Evolutionary conservation across 2,113 vertebrate genomes (phyloP), one percentile per base, ranked within the genome.

Genomic region (Tricholaema leucomelas): DNA sequence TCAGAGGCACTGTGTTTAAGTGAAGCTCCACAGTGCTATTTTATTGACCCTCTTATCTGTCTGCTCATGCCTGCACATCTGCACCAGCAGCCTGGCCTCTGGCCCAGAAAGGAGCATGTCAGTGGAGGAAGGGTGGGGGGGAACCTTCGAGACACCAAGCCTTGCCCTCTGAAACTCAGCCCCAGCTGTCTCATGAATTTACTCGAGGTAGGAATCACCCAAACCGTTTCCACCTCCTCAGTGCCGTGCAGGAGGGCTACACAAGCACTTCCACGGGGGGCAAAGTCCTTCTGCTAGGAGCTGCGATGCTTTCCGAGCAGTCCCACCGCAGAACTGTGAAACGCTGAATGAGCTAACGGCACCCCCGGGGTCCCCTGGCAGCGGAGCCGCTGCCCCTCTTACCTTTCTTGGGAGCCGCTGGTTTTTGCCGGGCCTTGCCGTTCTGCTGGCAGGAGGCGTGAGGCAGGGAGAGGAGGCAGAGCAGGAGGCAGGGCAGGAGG

Each of bases 371-470:
- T 12, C 40, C 6, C 67, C 82, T 52, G 1, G 5, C n/a, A 2
- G 5, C 30, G 64, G 69, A 64, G 52, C 12, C 27, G 60, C 66
- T 8, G 1, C 31, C 2, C n/a, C 24, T 54, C 87, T 94, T 98
- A 99, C 99, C 98, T 98, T 98, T 99, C 95, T 97, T 99, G 91
- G 56, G 8, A 55, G 87, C 46, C 0, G 38, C 87, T 0, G 95
- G 21, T 78, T 97, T 97, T 87, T 73, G 96, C 66, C 96, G 97
- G 76, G 3, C 52, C 85, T 97, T 98, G 86, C 42, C 15, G 10
- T 94, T 87, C 7, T 98, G 91, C 94, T 99, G 98, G 2, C 89
- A 3, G 0, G 98, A 97, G 80, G 93, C 24, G 31, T 95, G 97
- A 30, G 93, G 59, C 52, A 98, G 81, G 91, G 97, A 96, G 28